These are phyloP conservation scores for Dermolepida albohirtum DNA, from an alignment of 2,888 invertebrate genomes.

Conservation along the genomic window DNA sequence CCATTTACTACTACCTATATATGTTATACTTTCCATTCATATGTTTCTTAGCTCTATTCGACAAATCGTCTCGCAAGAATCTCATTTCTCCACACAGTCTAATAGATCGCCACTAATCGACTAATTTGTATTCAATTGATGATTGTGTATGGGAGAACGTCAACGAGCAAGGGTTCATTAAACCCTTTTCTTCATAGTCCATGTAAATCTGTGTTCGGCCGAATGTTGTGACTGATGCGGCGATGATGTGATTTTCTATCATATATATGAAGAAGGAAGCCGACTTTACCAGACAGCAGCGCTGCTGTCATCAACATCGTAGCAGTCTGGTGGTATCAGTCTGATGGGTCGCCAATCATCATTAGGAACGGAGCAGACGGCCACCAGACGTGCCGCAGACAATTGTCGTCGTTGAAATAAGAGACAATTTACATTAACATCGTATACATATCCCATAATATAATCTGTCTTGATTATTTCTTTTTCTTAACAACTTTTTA, in stretches of 20 bases:
- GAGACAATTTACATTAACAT: too few species aligned
- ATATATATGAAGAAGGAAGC: constrained; percentile 8
- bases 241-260: constrained; percentile 29
- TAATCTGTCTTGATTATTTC: background rate
- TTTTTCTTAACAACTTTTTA: constrained; percentile 29
- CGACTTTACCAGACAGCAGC: constrained; percentile 13
- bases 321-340: constrained; percentile 3
- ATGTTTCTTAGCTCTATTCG: constrained; percentile 14
- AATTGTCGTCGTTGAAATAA: constrained; percentile 7
- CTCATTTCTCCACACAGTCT: constrained; percentile 9
- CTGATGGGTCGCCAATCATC: constrained; percentile 34
- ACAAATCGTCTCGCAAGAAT: constrained; percentile 1
- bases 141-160: constrained; percentile 1
- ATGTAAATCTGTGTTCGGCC: constrained; percentile 21
- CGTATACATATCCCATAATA: too few species aligned
- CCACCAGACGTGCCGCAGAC: constrained; percentile 20
- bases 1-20: too few species aligned
- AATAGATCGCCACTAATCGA: constrained; percentile 32
- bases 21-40: background rate
- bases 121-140: constrained; percentile 36
- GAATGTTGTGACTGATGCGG: background rate
- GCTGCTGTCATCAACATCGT: background rate
- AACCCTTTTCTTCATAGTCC: constrained; percentile 28
- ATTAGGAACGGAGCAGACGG: constrained; percentile 3
- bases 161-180: constrained; percentile 29